Conservation (phyloP, 2,888 invertebrate genomes). For the Polymixis lichenea region DNA sequence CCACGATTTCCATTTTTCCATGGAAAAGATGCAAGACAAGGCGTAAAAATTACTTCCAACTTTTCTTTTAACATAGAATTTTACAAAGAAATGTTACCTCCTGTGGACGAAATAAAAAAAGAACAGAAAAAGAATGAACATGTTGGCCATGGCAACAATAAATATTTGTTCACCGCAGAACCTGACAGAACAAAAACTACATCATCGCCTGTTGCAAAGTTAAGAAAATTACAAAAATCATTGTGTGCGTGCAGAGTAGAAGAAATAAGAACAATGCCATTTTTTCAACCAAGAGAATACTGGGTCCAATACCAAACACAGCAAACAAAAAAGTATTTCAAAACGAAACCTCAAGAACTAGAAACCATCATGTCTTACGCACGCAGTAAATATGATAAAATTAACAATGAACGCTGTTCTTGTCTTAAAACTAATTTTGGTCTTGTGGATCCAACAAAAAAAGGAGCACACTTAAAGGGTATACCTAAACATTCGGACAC, state of each 20-base stretch:
- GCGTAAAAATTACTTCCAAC: conserved; percentile 61
- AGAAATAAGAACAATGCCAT: conserved; percentile 44
- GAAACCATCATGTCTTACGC: conserved; percentile 30
- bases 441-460: background rate
- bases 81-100: conserved; percentile 58
- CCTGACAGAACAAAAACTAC: conserved; percentile 53
- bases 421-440: conserved; percentile 5
- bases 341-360: conserved; percentile 7
- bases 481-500: background rate
- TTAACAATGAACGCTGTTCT: conserved; percentile 17
- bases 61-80: conserved; percentile 62
- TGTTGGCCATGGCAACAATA: conserved; percentile 16
- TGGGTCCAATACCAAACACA: conserved; percentile 60
- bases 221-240: conserved; percentile 69
- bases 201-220: conserved; percentile 59
- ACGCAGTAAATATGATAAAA: conserved; percentile 69
- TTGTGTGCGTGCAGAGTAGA: conserved; percentile 49
- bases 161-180: background rate
- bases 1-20: conserved; percentile 55
- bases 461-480: background rate
- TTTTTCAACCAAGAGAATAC: conserved; percentile 57
- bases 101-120: background rate
- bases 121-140: background rate
- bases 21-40: conserved; percentile 42
- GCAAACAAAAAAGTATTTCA: conserved; percentile 39